These are phyloP conservation scores for Chelonia mydas DNA, from an alignment of 2,797 vertebrate species.

Conservation along the genomic window DNA sequence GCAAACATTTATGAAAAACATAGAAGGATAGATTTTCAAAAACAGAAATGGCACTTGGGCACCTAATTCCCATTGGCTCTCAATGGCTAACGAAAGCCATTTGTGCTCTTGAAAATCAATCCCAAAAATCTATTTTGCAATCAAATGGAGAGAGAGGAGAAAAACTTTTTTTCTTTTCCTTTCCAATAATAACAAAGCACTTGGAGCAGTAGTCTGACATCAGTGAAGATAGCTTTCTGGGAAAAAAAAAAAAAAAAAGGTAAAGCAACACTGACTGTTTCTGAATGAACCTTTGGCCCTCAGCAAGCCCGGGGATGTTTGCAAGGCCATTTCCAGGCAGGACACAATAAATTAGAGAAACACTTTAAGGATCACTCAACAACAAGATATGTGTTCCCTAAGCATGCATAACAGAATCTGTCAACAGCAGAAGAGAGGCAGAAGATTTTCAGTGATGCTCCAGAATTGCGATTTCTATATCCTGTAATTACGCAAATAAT, in stretches of 20 bases:
- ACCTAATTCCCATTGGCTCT: background rate
- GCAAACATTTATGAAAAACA: background rate
- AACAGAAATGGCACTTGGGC: background rate
- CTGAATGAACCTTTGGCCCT: background rate
- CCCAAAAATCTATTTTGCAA: background rate
- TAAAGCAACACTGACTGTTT: slow-evolving; percentile 5
- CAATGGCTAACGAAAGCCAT: background rate
- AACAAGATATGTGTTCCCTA: background rate
- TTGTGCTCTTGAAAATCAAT: background rate
- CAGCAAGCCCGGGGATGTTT: background rate
- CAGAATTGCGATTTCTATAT: background rate
- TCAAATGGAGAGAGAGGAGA: background rate
- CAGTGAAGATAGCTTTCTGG: background rate
- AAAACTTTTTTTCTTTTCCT: background rate
- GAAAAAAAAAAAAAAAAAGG: background rate
- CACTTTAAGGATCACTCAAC: background rate
- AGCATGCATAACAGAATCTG: background rate
- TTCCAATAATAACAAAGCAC: background rate
- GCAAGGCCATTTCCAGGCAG: background rate
- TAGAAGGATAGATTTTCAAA: background rate
- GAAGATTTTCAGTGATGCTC: background rate
- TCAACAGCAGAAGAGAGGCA: slow-evolving; percentile 1
- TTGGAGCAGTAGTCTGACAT: slow-evolving; percentile 10
- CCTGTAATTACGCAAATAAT: background rate
- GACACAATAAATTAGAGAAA: background rate